Conservation (phyloP, 1,140 invertebrate species). For the Medauroidea extradentata region DNA sequence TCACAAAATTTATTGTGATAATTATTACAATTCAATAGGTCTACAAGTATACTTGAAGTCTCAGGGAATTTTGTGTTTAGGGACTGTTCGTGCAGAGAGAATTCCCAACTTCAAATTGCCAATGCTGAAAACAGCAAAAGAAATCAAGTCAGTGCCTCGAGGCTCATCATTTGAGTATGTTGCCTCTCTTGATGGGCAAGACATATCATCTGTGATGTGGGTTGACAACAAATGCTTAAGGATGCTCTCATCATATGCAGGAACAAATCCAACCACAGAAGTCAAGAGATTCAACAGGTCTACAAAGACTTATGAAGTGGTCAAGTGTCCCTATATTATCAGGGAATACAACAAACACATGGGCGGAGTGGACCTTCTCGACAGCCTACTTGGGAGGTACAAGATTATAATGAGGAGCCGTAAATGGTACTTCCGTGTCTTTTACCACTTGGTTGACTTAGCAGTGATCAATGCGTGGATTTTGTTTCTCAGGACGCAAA, state of each 20-base stretch:
- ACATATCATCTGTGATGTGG: not conserved
- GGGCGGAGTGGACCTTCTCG: constrained; percentile 45
- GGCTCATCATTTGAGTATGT: too few relatives aligned
- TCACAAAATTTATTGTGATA: constrained; percentile 23
- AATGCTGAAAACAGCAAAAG: too few relatives aligned
- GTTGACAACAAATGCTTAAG: not conserved
- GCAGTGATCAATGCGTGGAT: constrained; percentile 30
- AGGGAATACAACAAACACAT: constrained; percentile 47
- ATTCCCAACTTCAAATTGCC: not conserved
- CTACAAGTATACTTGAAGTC: constrained; percentile 27
- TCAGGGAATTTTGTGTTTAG: constrained; percentile 27
- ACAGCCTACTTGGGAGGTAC: constrained; percentile 42
- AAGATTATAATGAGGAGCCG: constrained; percentile 40
- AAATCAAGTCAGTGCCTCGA: too few relatives aligned
- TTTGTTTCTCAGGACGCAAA: constrained; percentile 13
- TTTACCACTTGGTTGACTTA: constrained; percentile 45
- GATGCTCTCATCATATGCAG: too few relatives aligned
- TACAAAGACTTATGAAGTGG: not conserved
- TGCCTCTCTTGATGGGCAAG: not conserved
- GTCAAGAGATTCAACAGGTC: not conserved
- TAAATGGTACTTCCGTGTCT: constrained; percentile 43
- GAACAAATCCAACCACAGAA: too few relatives aligned
- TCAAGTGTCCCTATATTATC: constrained; percentile 41
- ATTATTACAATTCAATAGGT: constrained; percentile 31
- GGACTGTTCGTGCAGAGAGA: constrained; percentile 11